Conservation (phyloP, 2,113 vertebrate species). For the Marcusenius ussheri region DNA sequence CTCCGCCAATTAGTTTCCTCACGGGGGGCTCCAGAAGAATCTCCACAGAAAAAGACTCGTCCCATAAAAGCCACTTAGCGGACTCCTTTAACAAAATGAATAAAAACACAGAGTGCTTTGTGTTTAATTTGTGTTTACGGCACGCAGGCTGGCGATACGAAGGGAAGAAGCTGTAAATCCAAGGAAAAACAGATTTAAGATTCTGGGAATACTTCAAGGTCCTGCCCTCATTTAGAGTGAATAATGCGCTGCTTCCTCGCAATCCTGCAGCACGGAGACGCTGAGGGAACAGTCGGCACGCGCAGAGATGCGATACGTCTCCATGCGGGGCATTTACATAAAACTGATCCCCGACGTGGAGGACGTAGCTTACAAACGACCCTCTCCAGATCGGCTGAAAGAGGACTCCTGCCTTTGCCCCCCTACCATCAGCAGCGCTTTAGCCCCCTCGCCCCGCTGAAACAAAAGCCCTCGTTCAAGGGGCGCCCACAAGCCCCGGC, state of each 20-base stretch:
- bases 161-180: conserved; percentile 30
- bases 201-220: conserved; percentile 57
- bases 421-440: background rate
- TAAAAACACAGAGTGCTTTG: conserved; percentile 26
- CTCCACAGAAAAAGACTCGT: background rate
- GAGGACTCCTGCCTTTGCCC: background rate
- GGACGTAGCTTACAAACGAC: conserved; percentile 27
- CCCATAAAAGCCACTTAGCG: conserved; percentile 2
- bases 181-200: conserved; percentile 47
- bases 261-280: background rate
- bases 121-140: conserved; percentile 22
- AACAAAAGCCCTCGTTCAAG: background rate
- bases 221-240: conserved; percentile 61
- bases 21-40: background rate
- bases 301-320: conserved; percentile 11
- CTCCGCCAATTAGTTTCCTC: background rate
- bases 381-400: conserved; percentile 31
- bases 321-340: conserved; percentile 28
- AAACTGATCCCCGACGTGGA: conserved; percentile 24
- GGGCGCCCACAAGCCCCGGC: background rate
- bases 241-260: conserved; percentile 49
- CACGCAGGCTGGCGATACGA: conserved; percentile 26
- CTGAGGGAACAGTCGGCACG: conserved; percentile 8
- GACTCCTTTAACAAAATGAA: conserved; percentile 36
- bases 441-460: background rate